Conservation (phyloP, 2,888 invertebrate genomes). For the Lottia scabra region DNA sequence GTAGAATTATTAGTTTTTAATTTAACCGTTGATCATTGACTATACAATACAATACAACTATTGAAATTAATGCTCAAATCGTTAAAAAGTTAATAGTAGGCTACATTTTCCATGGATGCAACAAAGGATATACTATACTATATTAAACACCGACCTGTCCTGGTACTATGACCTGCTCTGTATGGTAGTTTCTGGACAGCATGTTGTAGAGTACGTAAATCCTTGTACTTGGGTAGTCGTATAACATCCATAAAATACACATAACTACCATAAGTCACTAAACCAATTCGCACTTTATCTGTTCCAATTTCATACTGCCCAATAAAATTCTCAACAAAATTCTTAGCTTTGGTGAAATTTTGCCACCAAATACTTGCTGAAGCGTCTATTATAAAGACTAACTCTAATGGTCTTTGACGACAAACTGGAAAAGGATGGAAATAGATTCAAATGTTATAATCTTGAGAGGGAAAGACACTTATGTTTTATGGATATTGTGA, state of each 20-base stretch:
- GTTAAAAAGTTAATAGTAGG: too few relatives aligned
- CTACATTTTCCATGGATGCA: too few relatives aligned
- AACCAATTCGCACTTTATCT: slow-evolving; percentile 15
- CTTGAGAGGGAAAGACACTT: too few relatives aligned
- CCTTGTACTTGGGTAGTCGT: not conserved
- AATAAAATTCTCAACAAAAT: slow-evolving; percentile 32
- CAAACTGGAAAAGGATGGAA: slow-evolving; percentile 17
- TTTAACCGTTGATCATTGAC: too few relatives aligned
- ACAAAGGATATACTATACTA: too few relatives aligned
- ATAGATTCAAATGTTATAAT: not conserved
- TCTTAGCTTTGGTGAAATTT: slow-evolving; percentile 32
- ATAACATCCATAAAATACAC: not conserved
- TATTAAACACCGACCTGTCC: slow-evolving; percentile 8
- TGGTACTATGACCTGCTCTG: slow-evolving; percentile 14
- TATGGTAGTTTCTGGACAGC: slow-evolving; percentile 8
- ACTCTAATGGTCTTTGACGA: slow-evolving; percentile 26
- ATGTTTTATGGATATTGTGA: too few relatives aligned
- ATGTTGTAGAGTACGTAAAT: slow-evolving; percentile 5
- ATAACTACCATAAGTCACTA: not conserved
- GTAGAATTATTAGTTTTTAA: too few relatives aligned
- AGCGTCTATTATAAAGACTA: slow-evolving; percentile 28
- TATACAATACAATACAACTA: too few relatives aligned
- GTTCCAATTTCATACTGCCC: slow-evolving; percentile 28
- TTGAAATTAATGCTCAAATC: too few relatives aligned
- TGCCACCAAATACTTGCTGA: slow-evolving; percentile 30